Evolutionary conservation across 2,888 invertebrate genomes (phyloP).

Genomic region (Hetaerina titia): DNA sequence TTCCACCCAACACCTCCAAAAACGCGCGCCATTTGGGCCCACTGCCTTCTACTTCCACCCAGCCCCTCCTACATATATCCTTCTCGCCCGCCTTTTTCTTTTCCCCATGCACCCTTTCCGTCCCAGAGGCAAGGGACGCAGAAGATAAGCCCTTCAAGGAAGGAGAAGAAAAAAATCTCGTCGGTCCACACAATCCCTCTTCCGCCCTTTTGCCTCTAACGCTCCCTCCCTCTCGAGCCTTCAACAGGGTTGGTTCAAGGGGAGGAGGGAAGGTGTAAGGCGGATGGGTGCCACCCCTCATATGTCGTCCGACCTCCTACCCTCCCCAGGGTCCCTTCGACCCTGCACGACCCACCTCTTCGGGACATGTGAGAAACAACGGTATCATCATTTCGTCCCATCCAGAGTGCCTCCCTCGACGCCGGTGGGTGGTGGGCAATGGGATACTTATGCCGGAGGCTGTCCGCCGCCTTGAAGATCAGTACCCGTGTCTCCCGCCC

Average conservation of each 20-base stretch:
- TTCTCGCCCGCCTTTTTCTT: background rate
- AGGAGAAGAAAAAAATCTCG: conserved; percentile 29
- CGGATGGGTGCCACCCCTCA: background rate
- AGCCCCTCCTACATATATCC: background rate
- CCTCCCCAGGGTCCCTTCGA: background rate
- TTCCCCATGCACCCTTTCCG: background rate
- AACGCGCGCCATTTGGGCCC: background rate
- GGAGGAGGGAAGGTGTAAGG: background rate
- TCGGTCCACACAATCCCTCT: background rate
- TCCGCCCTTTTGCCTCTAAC: background rate
- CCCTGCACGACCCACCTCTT: background rate
- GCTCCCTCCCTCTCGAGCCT: background rate
- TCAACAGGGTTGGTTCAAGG: background rate
- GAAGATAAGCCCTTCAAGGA: conserved; percentile 56
- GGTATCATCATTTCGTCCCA: conserved; percentile 42
- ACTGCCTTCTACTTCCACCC: conserved; percentile 27
- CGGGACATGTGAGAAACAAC: conserved; percentile 60
- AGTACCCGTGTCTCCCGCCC: conserved; percentile 11
- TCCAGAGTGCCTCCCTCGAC: background rate
- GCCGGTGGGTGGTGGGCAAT: conserved; percentile 20
- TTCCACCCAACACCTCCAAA: background rate
- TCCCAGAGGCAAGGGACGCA: background rate
- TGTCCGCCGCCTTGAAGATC: background rate
- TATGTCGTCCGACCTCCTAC: background rate
- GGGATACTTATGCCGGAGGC: conserved; percentile 54